A percentile compares a stretch with the other conserved stretches of the same genome.
Conservation (phyloP, 2,113 vertebrate species). For the Calypte anna region DNA sequence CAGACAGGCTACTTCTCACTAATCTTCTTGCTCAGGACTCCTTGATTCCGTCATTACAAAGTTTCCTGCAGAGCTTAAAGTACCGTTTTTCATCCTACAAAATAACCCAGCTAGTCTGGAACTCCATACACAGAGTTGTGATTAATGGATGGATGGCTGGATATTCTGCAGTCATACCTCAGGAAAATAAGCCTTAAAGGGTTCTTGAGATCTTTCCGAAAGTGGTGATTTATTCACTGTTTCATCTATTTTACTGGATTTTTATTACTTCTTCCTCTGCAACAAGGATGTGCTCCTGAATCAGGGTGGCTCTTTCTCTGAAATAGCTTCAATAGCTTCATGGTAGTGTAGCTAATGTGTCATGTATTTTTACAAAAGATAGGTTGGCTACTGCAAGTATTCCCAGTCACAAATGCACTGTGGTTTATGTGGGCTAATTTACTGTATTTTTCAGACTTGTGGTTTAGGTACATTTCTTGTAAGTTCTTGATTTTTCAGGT, state of each 20-base stretch:
- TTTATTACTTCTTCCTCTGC: not conserved
- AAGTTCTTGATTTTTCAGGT: not conserved
- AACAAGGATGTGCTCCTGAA: not conserved
- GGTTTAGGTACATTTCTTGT: not conserved
- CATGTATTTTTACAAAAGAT: not conserved
- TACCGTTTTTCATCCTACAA: not conserved
- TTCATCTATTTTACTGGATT: not conserved
- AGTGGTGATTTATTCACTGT: not conserved
- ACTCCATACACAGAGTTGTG: not conserved
- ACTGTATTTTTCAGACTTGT: not conserved
- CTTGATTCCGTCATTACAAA: not conserved
- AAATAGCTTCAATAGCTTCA: not conserved
- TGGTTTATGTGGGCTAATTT: not conserved
- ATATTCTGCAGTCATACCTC: not conserved
- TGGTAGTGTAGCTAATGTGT: not conserved
- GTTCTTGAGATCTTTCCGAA: not conserved
- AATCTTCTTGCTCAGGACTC: not conserved
- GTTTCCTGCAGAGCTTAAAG: not conserved
- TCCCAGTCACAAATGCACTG: not conserved
- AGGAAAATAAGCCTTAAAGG: not conserved
- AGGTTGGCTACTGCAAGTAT: not conserved
- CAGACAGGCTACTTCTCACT: not conserved
- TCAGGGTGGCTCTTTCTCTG: not conserved
- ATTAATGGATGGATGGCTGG: not conserved
- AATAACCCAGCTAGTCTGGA: not conserved